Evolutionary conservation across 30 jellyfish, hydroid and myxozoan species (phyloP).

Genomic region (Turritopsis dohrnii): DNA sequence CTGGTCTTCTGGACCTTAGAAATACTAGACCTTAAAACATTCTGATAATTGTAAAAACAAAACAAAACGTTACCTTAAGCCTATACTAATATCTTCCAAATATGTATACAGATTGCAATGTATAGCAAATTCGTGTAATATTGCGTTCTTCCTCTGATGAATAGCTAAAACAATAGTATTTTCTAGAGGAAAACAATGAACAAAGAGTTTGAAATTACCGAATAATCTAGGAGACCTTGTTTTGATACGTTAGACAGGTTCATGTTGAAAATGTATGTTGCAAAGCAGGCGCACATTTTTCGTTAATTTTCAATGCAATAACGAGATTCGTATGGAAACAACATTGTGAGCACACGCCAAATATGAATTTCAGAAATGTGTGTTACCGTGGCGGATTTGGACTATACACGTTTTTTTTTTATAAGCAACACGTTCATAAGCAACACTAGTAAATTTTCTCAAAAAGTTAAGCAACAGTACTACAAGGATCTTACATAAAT

Average conservation of each 20-base stretch:
- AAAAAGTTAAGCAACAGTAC: too few relatives aligned
- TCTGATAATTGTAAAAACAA: not conserved
- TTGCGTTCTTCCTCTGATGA: not conserved
- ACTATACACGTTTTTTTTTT: too few relatives aligned
- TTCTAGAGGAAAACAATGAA: not conserved
- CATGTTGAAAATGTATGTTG: not conserved
- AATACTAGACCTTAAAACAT: not conserved
- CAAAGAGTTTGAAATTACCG: not conserved
- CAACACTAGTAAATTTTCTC: too few relatives aligned
- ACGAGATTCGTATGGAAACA: not conserved
- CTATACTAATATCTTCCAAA: not conserved
- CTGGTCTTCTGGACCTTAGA: not conserved
- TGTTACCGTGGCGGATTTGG: not conserved
- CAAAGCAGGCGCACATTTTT: not conserved
- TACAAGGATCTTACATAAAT: too few relatives aligned
- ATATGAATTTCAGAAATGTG: not conserved
- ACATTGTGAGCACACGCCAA: not conserved
- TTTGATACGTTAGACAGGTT: not conserved
- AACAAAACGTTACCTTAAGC: not conserved
- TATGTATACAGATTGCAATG: not conserved
- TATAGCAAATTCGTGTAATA: not conserved
- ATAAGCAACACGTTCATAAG: too few relatives aligned
- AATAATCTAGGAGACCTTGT: not conserved
- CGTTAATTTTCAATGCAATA: not conserved
- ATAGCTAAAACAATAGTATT: not conserved